Evolutionary conservation across 2,888 invertebrate species (phyloP), one percentile per base, ranked within the genome.

Genomic region (Azorinus chamasolen): DNA sequence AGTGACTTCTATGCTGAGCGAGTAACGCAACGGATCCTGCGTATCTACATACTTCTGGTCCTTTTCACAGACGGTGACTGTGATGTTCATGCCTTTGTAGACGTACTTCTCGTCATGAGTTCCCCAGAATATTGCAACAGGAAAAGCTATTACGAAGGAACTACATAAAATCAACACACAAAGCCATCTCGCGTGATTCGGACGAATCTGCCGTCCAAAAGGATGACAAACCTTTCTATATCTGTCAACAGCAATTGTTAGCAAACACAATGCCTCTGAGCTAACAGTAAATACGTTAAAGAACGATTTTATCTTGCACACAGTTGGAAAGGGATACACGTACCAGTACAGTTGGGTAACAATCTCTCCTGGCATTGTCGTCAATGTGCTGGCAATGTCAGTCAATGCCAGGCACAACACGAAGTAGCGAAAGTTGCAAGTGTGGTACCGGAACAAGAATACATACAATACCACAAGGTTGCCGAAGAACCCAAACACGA

Each of bases 331-430:
- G 12, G 54, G 70, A 18, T 74, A 74, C 16, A 20, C 41, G 53
- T 62, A 74, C 73, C 73, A 74, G 58, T 50, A 68, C 18, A 18
- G 24, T 14, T 74, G 73, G n/a, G 73, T 68, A 16, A 75, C 27
- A 12, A 70, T 55, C 22, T 75, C 75, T 8, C 46, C 64, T 2
- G 75, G 69, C 45, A 75, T 75, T 2, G 75, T 69, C 8, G 65
- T 75, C 27, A 75, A 18, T 22, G 41, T 54, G 18, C 64, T 50
- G 8, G 39, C 10, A 8, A 75, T 18, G 48, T 75, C 75, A 5
- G 63, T 55, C 16, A 75, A 57, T 6, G 58, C 57, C n/a, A 75
- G 57, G 20, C 69, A 59, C 20, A 75, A 20, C n/a, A 70, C 75
- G 43, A 75, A 75, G 14, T 59, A 54, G 18, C 63, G 55, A 41